Conservation (phyloP, 2,888 invertebrate genomes). For the Pecten maximus region DNA sequence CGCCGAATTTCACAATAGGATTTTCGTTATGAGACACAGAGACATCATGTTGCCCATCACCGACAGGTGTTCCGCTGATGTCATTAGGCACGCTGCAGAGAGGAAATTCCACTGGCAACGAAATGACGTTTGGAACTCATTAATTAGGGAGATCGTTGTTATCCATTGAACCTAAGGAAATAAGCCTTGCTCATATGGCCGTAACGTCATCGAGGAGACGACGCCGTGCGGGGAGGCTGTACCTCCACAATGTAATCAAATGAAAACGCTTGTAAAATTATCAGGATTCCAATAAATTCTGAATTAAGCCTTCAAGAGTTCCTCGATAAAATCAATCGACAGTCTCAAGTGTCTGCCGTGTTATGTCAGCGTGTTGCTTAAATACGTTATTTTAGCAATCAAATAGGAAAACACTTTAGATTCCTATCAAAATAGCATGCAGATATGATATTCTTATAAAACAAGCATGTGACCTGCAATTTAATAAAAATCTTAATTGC, state of each 20-base stretch:
- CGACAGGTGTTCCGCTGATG: not conserved
- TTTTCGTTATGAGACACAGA: slow-evolving; percentile 20
- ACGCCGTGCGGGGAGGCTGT: not conserved
- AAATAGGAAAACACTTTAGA: too few relatives aligned
- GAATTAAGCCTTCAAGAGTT: slow-evolving; percentile 26
- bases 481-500: too few relatives aligned
- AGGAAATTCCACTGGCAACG: not conserved
- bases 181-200: not conserved
- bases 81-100: not conserved
- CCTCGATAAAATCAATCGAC: not conserved
- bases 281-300: slow-evolving; percentile 11
- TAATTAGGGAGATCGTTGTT: not conserved
- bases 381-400: not conserved
- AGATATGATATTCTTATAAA: too few relatives aligned
- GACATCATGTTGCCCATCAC: not conserved
- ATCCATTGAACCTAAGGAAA: not conserved
- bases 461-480: too few relatives aligned
- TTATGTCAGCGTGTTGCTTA: not conserved
- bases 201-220: not conserved
- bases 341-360: not conserved
- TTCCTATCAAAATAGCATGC: too few relatives aligned
- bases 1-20: not conserved
- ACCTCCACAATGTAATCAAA: not conserved
- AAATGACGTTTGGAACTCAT: not conserved
- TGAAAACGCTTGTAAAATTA: not conserved